Evolutionary conservation across 1,140 invertebrate species (phyloP), one percentile per base, ranked within the genome.

Genomic region (Tetragnatha versicolor): DNA sequence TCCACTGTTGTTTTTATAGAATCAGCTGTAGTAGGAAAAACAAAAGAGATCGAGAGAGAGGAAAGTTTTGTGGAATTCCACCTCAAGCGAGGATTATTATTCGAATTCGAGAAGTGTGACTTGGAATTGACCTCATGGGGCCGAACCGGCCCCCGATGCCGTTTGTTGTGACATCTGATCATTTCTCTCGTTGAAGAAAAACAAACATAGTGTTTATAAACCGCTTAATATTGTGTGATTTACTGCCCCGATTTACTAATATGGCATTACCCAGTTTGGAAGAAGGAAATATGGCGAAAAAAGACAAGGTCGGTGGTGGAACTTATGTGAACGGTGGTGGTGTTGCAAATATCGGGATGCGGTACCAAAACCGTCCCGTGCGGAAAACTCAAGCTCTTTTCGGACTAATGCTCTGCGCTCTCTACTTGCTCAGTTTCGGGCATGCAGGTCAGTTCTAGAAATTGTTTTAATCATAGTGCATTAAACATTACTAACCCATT

Each of bases 361-460:
- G 49, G 14, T 12, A 27, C 17, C n/a, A 25, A 25, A 42, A 37
- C 29, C n/a, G 58, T 33, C 72, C 55, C 29, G 37, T 29, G 9
- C 2, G 47, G 20, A 63, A 45, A 63, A 49, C 49, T 35, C 72
- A 75, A 27, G 58, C 58, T 27, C 6, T 75, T 29, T 17, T 75
- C 29, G 55, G 55, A 49, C 55, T 75, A 49, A 37, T 63, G 31
- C 14, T 75, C n/a, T 75, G 42, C n/a, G 72, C 42, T 22, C 29
- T 63, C 20, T 45, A 63, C 14, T 49, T 51, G 20, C 39, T 75
- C 27, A 63, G 39, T 17, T 29, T 61, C 37, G 72, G 58, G 10
- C 20, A 75, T 49, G 55, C 72, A 75, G 72, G 72, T 75, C 61
- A 12, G 72, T 27, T 22, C 7, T 42, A 17, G 1, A 47, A 47